Percentiles rank a stretch among this genome's conserved stretches.
phyloP scores from a whole-genome alignment of 1,140 invertebrate species.

The Bombus turneri region DNA sequence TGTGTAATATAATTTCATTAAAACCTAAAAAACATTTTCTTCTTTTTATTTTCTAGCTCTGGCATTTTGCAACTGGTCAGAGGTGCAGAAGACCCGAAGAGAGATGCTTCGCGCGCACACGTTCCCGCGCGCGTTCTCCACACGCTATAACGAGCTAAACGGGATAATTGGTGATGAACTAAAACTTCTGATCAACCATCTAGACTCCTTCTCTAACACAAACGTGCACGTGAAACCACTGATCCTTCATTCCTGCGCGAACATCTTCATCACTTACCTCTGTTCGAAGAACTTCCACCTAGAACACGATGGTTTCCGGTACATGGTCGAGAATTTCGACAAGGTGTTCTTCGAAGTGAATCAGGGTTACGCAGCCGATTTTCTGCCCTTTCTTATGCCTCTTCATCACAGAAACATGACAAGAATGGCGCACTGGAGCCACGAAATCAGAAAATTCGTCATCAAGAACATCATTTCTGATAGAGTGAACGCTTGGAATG shows the following conservation, averaged over 20 bases:
- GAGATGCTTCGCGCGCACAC: constrained; percentile 90
- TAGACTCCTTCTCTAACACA: constrained; percentile 76
- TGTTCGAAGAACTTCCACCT: constrained; percentile 89
- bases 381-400: constrained; percentile 91
- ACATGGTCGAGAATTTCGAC: constrained; percentile 89
- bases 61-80: constrained; percentile 93
- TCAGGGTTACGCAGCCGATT: constrained; percentile 93
- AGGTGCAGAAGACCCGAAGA: constrained; percentile 89
- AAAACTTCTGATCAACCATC: constrained; percentile 83
- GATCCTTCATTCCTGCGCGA: constrained; percentile 88
- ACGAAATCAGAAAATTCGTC: constrained; percentile 89
- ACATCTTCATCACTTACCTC: constrained; percentile 93
- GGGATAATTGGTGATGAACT: constrained; percentile 85
- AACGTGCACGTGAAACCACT: constrained; percentile 84
- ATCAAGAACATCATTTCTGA: constrained; percentile 87
- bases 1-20: neutral
- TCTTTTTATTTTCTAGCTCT: constrained; percentile 86
- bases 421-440: constrained; percentile 87
- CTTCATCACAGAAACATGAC: constrained; percentile 88
- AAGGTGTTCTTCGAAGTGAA: constrained; percentile 95
- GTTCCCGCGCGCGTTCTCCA: constrained; percentile 88
- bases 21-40: neutral
- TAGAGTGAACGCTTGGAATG: constrained; percentile 83
- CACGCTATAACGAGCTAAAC: constrained; percentile 87
- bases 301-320: constrained; percentile 85